Evolutionary conservation across 2,888 invertebrate species (phyloP), one percentile per base, ranked within the genome.

Genomic region (Xylophagus ater): DNA sequence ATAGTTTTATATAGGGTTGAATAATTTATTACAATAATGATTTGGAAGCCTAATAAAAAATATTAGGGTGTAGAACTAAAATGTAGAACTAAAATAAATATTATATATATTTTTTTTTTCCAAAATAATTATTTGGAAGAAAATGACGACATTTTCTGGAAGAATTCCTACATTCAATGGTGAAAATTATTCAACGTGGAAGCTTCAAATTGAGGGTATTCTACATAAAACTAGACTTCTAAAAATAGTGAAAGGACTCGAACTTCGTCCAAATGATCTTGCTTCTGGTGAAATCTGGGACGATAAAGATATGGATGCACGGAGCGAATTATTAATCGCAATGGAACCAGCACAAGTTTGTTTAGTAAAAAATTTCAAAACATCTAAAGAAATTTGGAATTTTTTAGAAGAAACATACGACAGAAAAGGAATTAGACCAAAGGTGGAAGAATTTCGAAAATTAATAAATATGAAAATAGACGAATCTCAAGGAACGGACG

Each of bases 301-400:
- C 10, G 23, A 23, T 10, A 23, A 23, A 10, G 23, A 23, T 23
- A 23, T 8, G 23, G 23, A 23, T 23, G 6, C 23, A 15, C 32
- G 36, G 7, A 25, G 33, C 8, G 40, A 43, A 18, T 9, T 43
- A 13, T 14, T 40, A 5, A 26, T 39, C 7, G 14, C 36, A 6
- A 18, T 39, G 23, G 23, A 23, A 23, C 23, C 23, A 6, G 23
- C 23, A 10, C 6, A 8, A 6, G 23, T 23, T 8, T 6, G 7
- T 8, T 10, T 23, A 23, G 23, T 23, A 8, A 23, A 23, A 23
- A 10, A 10, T 10, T 23, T 23, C 10, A 23, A 23, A 23, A 23
- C 23, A 23, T 23, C 23, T 10, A 23, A 23, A 10, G 23, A 23
- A 10, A 23, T 23, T 23, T 23, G 23, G 23, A 10, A 23, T 23